Percentiles rank a stretch among this genome's conserved stretches.
Conservation (phyloP, 2,888 invertebrate species). For the Leptinotarsa rubiginosa region DNA sequence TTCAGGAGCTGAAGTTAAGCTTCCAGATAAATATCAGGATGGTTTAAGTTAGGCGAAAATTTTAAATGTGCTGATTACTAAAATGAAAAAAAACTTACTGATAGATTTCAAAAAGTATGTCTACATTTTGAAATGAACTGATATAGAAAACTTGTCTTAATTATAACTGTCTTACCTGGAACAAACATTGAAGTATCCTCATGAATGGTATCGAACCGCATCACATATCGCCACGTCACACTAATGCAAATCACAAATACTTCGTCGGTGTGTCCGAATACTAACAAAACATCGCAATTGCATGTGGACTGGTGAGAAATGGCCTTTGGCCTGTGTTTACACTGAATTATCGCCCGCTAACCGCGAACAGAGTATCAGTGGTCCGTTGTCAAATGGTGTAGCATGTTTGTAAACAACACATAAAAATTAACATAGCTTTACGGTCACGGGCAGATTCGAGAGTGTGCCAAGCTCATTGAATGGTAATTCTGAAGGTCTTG, state of each 20-base stretch:
- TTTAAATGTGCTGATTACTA: too few relatives aligned
- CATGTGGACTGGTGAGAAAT: conserved; percentile 7
- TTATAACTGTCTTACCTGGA: too few relatives aligned
- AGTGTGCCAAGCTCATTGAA: conserved; percentile 8
- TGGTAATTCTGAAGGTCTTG: not conserved
- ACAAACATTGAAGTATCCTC: not conserved
- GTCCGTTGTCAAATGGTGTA: conserved; percentile 4
- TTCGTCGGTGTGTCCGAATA: not conserved
- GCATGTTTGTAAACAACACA: conserved; percentile 20
- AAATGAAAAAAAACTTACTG: too few relatives aligned
- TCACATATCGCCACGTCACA: not conserved
- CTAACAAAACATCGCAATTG: conserved; percentile 14
- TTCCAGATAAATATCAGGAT: too few relatives aligned
- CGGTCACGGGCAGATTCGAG: not conserved
- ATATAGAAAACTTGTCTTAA: too few relatives aligned
- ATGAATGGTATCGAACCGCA: not conserved
- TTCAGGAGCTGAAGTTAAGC: too few relatives aligned
- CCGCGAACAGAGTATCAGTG: not conserved
- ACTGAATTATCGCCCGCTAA: conserved; percentile 9
- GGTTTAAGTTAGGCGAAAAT: too few relatives aligned
- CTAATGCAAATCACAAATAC: not conserved
- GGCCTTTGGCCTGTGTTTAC: conserved; percentile 18
- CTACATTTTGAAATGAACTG: too few relatives aligned
- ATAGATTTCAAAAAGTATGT: too few relatives aligned
- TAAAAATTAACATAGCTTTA: conserved; percentile 13